Evolutionary conservation across 2,888 invertebrate genomes (phyloP).

Genomic region (Athrips mouffetella): DNA sequence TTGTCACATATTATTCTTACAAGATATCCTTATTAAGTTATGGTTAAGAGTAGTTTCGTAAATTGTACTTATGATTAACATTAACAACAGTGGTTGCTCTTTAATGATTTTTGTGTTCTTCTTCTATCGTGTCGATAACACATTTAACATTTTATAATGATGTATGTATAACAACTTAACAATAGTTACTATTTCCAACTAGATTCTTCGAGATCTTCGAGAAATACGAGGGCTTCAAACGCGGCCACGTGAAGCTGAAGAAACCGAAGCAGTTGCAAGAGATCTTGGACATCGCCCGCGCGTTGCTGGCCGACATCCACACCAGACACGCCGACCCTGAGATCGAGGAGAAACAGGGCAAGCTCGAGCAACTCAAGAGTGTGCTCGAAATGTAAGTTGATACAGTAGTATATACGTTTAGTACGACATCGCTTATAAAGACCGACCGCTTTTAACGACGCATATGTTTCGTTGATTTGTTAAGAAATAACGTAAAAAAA

Average conservation of each 20-base stretch:
- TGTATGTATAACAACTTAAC: no score
- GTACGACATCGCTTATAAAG: background rate
- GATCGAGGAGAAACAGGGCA: slow-evolving; percentile 97
- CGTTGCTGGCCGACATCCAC: slow-evolving; percentile 92
- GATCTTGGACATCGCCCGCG: slow-evolving; percentile 97
- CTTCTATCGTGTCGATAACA: no score
- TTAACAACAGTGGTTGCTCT: no score
- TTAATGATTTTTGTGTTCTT: no score
- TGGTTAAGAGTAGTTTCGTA: no score
- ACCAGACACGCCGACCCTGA: slow-evolving; percentile 92
- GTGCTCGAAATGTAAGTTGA: slow-evolving; percentile 97
- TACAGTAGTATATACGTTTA: background rate
- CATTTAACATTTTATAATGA: no score
- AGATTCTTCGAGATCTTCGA: slow-evolving; percentile 99
- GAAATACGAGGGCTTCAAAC: slow-evolving; percentile 96
- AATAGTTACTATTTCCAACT: background rate
- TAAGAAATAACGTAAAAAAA: no score
- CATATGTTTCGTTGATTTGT: no score
- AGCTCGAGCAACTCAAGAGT: slow-evolving; percentile 97
- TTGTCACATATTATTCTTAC: no score
- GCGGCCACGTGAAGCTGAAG: slow-evolving; percentile 98
- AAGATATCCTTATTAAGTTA: no score
- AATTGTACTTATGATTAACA: no score
- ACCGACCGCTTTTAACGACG: no score
- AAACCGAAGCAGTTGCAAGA: slow-evolving; percentile 98